Conservation (phyloP, 2,797 vertebrate species). For the Phyllotis vaccarum region DNA sequence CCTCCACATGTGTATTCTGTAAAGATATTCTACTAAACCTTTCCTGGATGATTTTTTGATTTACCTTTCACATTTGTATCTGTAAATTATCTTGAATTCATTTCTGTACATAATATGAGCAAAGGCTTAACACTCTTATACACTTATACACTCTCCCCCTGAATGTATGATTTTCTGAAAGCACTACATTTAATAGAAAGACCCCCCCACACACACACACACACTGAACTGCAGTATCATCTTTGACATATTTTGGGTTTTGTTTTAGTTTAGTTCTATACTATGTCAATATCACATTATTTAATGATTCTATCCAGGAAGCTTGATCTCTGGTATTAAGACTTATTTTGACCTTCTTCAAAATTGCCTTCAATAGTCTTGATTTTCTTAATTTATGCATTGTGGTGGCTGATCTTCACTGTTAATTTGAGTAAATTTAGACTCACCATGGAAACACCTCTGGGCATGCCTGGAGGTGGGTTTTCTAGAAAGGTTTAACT, state of each 20-base stretch:
- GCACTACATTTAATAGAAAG: neutral
- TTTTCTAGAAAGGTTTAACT: neutral
- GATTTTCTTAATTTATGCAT: neutral
- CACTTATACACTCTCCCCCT: neutral
- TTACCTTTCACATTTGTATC: slow-evolving; percentile 44
- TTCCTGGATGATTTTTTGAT: slow-evolving; percentile 34
- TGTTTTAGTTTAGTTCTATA: slow-evolving; percentile 21
- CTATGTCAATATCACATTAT: neutral
- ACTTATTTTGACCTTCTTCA: slow-evolving; percentile 23
- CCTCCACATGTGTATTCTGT: neutral
- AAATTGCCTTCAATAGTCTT: slow-evolving; percentile 32
- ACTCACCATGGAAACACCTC: neutral
- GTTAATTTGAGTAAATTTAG: neutral
- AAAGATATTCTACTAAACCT: slow-evolving; percentile 49
- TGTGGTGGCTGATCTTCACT: neutral
- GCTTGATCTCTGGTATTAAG: slow-evolving; percentile 42
- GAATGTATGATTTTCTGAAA: neutral
- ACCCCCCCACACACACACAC: neutral
- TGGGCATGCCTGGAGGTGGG: neutral
- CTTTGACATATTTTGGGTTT: slow-evolving; percentile 52
- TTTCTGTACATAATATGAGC: neutral
- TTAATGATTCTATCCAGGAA: slow-evolving; percentile 33
- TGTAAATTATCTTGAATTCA: neutral
- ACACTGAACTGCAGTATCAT: slow-evolving; percentile 30
- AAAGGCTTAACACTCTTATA: neutral